Evolutionary conservation across 2,888 invertebrate genomes (phyloP), one percentile per base, ranked within the genome.

Genomic region (Elegia similella): DNA sequence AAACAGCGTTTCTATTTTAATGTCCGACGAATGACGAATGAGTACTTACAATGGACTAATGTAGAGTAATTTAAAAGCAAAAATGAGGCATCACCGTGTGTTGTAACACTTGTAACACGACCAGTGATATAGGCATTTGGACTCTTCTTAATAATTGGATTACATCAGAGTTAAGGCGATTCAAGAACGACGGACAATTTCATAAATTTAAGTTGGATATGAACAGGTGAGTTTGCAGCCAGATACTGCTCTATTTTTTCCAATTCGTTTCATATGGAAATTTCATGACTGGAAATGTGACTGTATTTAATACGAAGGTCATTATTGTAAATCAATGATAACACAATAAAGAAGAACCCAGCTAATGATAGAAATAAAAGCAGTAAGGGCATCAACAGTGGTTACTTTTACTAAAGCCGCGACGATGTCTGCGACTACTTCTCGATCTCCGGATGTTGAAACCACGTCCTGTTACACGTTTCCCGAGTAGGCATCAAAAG

Each of bases 11-110:
- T 50, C 50, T 34, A 50, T 50, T 50, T 50, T 50, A 50, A 50
- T 50, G 50, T 50, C 50, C 34, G 32, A 5, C 17, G 50, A 50
- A 50, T 50, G 50, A 50, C 50, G 50, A 50, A 50, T 50, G 34
- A 34, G 50, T 17, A 34, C 12, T 34, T 34, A 50, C 34, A 17
- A 50, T 50, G 50, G 50, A 50, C 50, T 50, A 50, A 50, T 50
- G 50, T 34, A 50, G 50, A 34, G 50, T 50, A 50, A 50, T 50
- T 50, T 50, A 50, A 34, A 32, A 34, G 16, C 50, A 50, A 34
- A 50, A 50, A 50, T 34, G 50, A 50, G 32, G 17, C 50, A 50
- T 50, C 15, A 50, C 17, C 12, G 10, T 16, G 50, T 50, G 50
- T 50, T 17, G 50, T 34, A 17, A 50, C 15, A 50, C 3, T n/a